Base-by-base conservation (phyloP, 2,113 vertebrate species). In the Nothobranchius kuhntae region DNA sequence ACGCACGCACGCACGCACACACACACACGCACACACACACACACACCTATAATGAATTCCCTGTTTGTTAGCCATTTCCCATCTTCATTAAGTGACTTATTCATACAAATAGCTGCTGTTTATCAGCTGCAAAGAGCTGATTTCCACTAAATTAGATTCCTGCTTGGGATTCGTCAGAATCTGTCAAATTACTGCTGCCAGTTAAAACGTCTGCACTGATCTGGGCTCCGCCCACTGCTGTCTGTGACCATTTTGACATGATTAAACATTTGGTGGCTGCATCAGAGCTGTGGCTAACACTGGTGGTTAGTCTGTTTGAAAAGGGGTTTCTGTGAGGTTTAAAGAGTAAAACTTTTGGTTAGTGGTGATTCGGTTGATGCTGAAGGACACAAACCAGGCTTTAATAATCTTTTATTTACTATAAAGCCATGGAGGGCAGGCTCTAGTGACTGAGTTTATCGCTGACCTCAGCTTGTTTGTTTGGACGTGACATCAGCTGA, bases 61-160 rank as follows among this genome's bases (percentile, higher is more conserved):
- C 66, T 83, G 86, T 88, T 86, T 82, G 81, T 87, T 68, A 61
- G 70, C 57, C 52, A 53, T 73, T 75, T 71, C 71, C 85, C 50
- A 46, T 77, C 71, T 75, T 84, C 72, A 84, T 89, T 82, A 86
- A 71, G 42, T 0, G 35, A 71, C 61, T 40, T 55, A 57, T 75
- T 73, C 71, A 64, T 78, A 14, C 24, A 51, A 65, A 65, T 53
- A 61, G 62, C 78, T 58, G 61, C 68, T 52, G 72, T 61, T 71
- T 53, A 71, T 76, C 70, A 61, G 78, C 50, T 54, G 13, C 53
- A 78, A 77, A 48, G 3, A 76, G 61, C 68, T 66, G 67, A 75
- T 83, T 83, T 62, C 65, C 52, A 26, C 62, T 46, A 73, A 73
- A 82, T 82, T 58, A 74, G 44, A 81, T 84, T 73, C 14, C 38